These are phyloP conservation scores for Brachirus orientalis DNA, from an alignment of 2,113 vertebrate genomes.

Conservation along the genomic window DNA sequence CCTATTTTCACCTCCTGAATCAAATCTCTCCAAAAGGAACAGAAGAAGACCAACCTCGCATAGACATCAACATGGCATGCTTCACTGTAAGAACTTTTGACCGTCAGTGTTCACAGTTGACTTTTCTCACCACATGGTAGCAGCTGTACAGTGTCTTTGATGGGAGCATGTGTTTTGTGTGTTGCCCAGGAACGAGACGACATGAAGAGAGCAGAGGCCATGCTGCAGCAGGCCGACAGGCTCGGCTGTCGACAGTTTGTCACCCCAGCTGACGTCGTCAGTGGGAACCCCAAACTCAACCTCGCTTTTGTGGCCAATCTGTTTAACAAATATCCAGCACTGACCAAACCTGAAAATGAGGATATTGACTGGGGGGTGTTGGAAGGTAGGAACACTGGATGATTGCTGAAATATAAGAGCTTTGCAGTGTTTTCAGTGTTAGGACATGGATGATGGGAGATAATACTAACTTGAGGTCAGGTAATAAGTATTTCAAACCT, in stretches of 20 bases:
- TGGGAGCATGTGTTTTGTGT: conserved; percentile 16
- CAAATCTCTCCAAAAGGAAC: conserved; percentile 95
- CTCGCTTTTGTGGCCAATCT: conserved; percentile 95
- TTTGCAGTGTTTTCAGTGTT: too few relatives aligned
- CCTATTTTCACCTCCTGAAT: conserved; percentile 95
- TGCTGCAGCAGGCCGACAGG: conserved; percentile 92
- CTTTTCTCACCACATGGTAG: conserved; percentile 6
- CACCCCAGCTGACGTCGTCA: conserved; percentile 90
- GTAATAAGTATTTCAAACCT: too few relatives aligned
- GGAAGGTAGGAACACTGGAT: conserved; percentile 76
- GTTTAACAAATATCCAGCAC: conserved; percentile 96
- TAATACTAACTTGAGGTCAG: too few relatives aligned
- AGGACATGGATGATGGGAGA: too few relatives aligned
- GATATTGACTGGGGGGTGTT: conserved; percentile 95
- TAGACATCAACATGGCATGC: conserved; percentile 91
- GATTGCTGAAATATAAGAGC: too few relatives aligned
- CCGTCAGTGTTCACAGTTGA: conserved; percentile 8
- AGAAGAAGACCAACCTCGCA: conserved; percentile 88
- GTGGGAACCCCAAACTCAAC: conserved; percentile 96
- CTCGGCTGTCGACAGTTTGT: conserved; percentile 96
- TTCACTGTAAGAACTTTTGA: conserved; percentile 83
- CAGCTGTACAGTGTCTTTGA: conserved; percentile 42
- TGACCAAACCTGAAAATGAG: conserved; percentile 94
- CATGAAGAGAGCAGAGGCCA: conserved; percentile 89
- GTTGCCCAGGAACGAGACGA: conserved; percentile 89